Evolutionary conservation across 37 sponge, comb jelly and placozoan species (phyloP), one percentile per base, ranked within the genome.

Genomic region (Halichondria panicea): DNA sequence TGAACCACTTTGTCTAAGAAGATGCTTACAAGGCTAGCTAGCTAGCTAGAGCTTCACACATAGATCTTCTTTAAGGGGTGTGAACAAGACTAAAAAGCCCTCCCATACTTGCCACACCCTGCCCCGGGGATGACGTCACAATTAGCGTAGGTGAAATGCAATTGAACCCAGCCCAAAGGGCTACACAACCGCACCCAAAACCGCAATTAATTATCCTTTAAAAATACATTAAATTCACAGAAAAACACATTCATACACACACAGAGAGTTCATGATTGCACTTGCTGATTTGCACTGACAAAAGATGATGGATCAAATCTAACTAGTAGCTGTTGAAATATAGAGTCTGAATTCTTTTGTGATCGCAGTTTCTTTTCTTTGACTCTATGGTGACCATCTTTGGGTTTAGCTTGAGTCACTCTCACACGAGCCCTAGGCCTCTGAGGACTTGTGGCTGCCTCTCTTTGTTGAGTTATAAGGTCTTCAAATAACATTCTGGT

Each of bases 241-340:
- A 32, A 53, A 54, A 13, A 28, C 18, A 37, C 7, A 66, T n/a
- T n/a, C n/a, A n/a, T n/a, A n/a, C n/a, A n/a, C n/a, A n/a, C n/a
- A n/a, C n/a, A n/a, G n/a, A n/a, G n/a, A n/a, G n/a, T n/a, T n/a
- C n/a, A n/a, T n/a, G n/a, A n/a, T n/a, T n/a, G n/a, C n/a, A n/a
- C n/a, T n/a, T n/a, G n/a, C n/a, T n/a, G n/a, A n/a, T n/a, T n/a
- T n/a, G n/a, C n/a, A n/a, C n/a, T n/a, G n/a, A n/a, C n/a, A n/a
- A n/a, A n/a, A n/a, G n/a, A n/a, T n/a, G 35, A 33, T 24, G 57
- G 46, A 35, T 81, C 81, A 70, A 81, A 81, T 46, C 54, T 43
- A n/a, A 72, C 63, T 22, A 81, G 28, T n/a, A 81, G 66, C 50
- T 44, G 71, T 6, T 81, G 81, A 62, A 81, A 56, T 2, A 81